Percentiles rank a stretch among this genome's conserved stretches.
These are phyloP conservation scores for Suricata suricatta DNA, from an alignment of 2,113 vertebrate species.

Conservation along the genomic window DNA sequence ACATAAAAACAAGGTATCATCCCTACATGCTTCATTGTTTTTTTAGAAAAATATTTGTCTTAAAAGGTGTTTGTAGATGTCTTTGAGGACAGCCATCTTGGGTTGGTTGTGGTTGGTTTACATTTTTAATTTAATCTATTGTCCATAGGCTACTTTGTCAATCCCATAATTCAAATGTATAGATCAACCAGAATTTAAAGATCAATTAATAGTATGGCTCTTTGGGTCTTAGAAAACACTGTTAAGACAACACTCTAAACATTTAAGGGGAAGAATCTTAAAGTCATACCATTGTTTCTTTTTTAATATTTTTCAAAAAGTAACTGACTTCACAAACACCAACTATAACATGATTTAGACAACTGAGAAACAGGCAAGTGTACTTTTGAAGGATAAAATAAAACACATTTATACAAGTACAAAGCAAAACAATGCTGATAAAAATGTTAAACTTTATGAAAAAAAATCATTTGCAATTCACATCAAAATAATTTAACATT, in stretches of 20 bases:
- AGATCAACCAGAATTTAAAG: conserved; percentile 29
- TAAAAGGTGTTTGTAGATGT: conserved; percentile 28
- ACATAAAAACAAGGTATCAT: neutral
- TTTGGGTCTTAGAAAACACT: conserved; percentile 48
- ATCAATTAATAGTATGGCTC: conserved; percentile 7
- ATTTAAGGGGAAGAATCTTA: conserved; percentile 75
- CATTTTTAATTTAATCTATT: conserved; percentile 29
- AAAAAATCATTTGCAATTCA: conserved; percentile 91
- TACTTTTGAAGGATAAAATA: conserved; percentile 88
- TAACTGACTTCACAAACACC: conserved; percentile 93
- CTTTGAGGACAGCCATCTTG: conserved; percentile 2
- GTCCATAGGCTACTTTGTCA: neutral
- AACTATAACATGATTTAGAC: conserved; percentile 90
- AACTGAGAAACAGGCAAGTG: conserved; percentile 89
- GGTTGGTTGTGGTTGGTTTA: neutral
- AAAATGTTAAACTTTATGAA: conserved; percentile 92
- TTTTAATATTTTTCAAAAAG: conserved; percentile 95
- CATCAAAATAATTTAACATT: conserved; percentile 95
- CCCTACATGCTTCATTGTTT: neutral
- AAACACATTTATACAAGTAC: conserved; percentile 92
- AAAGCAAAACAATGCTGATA: conserved; percentile 91
- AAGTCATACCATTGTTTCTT: conserved; percentile 88
- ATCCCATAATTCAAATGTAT: neutral
- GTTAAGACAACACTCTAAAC: conserved; percentile 42
- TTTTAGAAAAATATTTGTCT: neutral